Evolutionary conservation across 2,888 invertebrate genomes (phyloP).

Genomic region (Caenorhabditis japonica): DNA sequence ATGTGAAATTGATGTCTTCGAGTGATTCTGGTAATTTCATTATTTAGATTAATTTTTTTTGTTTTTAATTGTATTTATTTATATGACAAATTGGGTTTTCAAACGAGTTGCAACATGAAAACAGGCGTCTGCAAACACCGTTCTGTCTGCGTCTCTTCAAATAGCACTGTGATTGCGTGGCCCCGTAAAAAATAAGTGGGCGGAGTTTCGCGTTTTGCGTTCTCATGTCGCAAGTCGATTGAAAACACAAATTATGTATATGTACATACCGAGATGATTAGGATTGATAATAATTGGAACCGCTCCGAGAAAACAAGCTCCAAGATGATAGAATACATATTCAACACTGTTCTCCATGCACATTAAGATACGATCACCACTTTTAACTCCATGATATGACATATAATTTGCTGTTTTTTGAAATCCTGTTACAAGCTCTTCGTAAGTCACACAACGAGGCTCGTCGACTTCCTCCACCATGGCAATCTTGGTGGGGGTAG

Average conservation of each 20-base stretch:
- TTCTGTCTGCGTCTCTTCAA: no score
- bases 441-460: slow-evolving; percentile 54
- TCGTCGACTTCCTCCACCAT: slow-evolving; percentile 58
- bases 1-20: slow-evolving; percentile 29
- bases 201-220: no score
- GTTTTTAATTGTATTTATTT: not conserved
- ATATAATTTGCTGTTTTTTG: slow-evolving; percentile 53
- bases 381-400: slow-evolving; percentile 51
- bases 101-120: no score
- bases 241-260: no score
- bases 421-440: slow-evolving; percentile 47
- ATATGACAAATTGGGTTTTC: no score
- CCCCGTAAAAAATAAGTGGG: no score
- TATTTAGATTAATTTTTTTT: not conserved
- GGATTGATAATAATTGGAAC: slow-evolving; percentile 56
- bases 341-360: slow-evolving; percentile 61
- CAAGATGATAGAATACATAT: slow-evolving; percentile 54
- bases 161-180: no score
- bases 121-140: no score
- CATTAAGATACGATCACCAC: slow-evolving; percentile 43
- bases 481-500: slow-evolving; percentile 45
- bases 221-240: no score
- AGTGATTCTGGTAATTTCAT: slow-evolving; percentile 43
- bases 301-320: slow-evolving; percentile 45
- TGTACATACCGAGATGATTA: slow-evolving; percentile 52